Evolutionary conservation across 2,113 vertebrate species (phyloP).

Genomic region (Ochotona curzoniae): DNA sequence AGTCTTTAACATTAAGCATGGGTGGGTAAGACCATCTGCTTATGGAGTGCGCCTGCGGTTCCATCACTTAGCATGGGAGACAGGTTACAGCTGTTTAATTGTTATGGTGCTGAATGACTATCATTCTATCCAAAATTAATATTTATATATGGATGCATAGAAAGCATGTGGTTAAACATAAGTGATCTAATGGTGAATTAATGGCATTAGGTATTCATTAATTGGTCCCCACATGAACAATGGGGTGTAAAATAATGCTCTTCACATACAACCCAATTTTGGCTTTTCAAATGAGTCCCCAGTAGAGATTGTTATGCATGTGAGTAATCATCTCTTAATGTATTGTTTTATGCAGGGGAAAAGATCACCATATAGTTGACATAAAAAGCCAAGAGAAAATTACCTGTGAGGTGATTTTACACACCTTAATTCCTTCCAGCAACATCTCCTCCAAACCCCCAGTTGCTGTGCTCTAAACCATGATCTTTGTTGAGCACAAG

Average conservation of each 20-base stretch:
- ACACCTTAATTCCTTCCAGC: neutral
- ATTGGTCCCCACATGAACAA: conserved; percentile 81
- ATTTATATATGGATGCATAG: conserved; percentile 84
- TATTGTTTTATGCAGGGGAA: neutral
- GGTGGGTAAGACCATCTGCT: conserved; percentile 89
- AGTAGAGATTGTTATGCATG: neutral
- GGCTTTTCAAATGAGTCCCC: conserved; percentile 12
- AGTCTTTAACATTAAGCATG: conserved; percentile 87
- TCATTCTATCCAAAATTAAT: conserved; percentile 87
- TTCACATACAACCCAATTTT: conserved; percentile 35
- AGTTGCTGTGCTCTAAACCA: neutral
- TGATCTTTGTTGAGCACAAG: neutral
- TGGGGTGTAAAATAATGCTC: conserved; percentile 71
- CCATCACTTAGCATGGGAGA: conserved; percentile 83
- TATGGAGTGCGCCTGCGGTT: conserved; percentile 83
- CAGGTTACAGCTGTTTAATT: conserved; percentile 91
- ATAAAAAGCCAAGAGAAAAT: neutral
- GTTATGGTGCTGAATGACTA: conserved; percentile 84
- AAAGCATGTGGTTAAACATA: conserved; percentile 85
- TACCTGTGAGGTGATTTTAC: neutral
- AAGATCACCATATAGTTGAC: neutral
- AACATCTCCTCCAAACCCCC: neutral
- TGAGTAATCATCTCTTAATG: neutral
- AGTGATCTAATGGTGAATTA: conserved; percentile 85
- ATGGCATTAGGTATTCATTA: conserved; percentile 80